phyloP scores from a whole-genome alignment of 2,888 invertebrate species.

The Dasysyrphus albostriatus region DNA sequence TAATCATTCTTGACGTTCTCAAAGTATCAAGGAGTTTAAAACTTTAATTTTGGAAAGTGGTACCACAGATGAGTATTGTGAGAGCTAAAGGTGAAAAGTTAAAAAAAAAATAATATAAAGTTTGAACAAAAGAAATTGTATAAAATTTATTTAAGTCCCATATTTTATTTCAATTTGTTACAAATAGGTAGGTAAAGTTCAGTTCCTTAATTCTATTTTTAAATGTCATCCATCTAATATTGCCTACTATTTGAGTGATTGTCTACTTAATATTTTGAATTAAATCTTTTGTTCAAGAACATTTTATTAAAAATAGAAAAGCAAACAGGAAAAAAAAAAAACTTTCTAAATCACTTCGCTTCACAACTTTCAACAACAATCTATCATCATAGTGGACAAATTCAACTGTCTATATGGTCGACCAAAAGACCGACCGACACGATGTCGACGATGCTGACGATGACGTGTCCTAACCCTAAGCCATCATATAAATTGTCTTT shows the following conservation, averaged over 20 bases:
- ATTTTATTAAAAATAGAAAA: background rate
- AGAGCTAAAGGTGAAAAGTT: too few relatives aligned
- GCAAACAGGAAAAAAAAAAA: constrained; percentile 8
- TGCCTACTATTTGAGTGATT: background rate
- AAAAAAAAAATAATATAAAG: too few relatives aligned
- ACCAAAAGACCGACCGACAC: constrained; percentile 28
- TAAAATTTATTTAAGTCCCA: too few relatives aligned
- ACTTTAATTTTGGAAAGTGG: too few relatives aligned
- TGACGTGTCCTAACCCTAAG: constrained; percentile 59
- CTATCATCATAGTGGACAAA: constrained; percentile 66
- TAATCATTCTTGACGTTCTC: too few relatives aligned
- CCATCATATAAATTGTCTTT: constrained; percentile 65
- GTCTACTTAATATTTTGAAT: background rate
- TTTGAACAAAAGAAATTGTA: too few relatives aligned
- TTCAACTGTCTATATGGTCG: constrained; percentile 70
- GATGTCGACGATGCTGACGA: background rate
- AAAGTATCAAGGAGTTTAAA: too few relatives aligned
- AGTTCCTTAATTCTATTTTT: too few relatives aligned
- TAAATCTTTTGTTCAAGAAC: constrained; percentile 5
- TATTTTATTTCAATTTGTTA: too few relatives aligned
- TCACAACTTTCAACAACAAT: constrained; percentile 48
- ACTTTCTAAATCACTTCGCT: constrained; percentile 49
- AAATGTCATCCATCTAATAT: background rate
- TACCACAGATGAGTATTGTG: too few relatives aligned
- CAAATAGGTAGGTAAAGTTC: too few relatives aligned